Conservation (phyloP, 53 echinoderm and acorn worm genomes). For the Temnopleurus reevesii region DNA sequence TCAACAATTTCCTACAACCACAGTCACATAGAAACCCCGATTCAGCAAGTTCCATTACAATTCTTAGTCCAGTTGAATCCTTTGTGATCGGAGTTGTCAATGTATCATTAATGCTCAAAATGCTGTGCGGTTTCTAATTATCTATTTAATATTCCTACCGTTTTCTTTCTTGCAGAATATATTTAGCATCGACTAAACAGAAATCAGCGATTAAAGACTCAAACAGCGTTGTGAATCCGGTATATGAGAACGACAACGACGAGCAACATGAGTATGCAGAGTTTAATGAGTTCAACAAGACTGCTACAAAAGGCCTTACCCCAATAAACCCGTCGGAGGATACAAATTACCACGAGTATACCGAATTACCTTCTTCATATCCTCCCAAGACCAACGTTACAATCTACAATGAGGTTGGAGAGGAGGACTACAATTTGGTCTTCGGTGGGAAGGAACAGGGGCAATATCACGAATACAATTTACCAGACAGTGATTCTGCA, state of each 20-base stretch:
- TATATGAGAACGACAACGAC: not conserved
- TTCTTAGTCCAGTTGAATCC: no score
- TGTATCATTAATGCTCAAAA: no score
- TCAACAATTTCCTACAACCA: no score
- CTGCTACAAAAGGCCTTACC: not conserved
- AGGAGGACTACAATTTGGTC: not conserved
- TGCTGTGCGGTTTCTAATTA: no score
- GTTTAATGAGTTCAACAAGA: not conserved
- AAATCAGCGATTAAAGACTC: not conserved
- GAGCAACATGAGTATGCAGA: not conserved
- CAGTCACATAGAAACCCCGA: no score
- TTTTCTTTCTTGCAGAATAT: no score
- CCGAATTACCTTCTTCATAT: not conserved
- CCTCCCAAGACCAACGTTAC: not conserved
- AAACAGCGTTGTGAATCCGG: not conserved
- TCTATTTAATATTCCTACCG: no score
- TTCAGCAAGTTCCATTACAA: no score
- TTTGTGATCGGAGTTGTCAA: no score
- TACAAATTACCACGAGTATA: not conserved
- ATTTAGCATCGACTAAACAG: no score
- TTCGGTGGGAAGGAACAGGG: not conserved
- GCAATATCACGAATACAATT: not conserved
- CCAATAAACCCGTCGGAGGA: not conserved
- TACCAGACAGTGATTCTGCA: not conserved
- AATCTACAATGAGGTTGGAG: conserved; percentile 2